Conservation (phyloP, 2,113 vertebrate species). For the Leiothrix lutea region DNA sequence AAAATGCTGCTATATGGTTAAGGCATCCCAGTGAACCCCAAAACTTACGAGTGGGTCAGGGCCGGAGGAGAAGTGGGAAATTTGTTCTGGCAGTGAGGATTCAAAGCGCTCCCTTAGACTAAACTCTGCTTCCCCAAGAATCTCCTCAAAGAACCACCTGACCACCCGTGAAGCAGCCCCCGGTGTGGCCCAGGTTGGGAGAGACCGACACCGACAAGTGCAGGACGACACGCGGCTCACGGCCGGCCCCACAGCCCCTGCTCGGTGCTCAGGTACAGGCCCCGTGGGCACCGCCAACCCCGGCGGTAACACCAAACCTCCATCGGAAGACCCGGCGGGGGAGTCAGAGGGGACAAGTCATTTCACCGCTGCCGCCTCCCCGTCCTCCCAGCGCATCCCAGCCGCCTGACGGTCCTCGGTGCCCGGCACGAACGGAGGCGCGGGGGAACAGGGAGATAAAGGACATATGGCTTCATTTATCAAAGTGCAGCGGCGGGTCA, state of each 20-base stretch:
- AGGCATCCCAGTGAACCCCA: background rate
- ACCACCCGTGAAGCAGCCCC: background rate
- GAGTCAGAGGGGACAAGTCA: rapidly evolving
- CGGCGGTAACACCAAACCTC: background rate
- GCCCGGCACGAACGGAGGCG: background rate
- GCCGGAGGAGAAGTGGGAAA: background rate
- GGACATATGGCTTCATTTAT: conserved; percentile 40
- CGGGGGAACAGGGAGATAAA: background rate
- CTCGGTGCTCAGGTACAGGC: background rate
- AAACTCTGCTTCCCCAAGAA: background rate
- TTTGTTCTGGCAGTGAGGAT: background rate
- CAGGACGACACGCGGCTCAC: background rate
- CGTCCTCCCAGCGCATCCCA: background rate
- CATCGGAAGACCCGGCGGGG: background rate
- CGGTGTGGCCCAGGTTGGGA: background rate
- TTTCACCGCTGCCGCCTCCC: background rate
- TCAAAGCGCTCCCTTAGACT: background rate
- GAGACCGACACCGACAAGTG: rapidly evolving
- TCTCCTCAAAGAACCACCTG: background rate
- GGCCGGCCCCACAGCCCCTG: background rate
- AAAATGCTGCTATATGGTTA: background rate
- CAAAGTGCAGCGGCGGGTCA: conserved; percentile 36
- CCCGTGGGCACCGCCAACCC: background rate
- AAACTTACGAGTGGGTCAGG: background rate
- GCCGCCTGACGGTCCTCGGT: background rate